Base-by-base conservation (phyloP, 2,113 vertebrate genomes). In the Penelope pileata region DNA sequence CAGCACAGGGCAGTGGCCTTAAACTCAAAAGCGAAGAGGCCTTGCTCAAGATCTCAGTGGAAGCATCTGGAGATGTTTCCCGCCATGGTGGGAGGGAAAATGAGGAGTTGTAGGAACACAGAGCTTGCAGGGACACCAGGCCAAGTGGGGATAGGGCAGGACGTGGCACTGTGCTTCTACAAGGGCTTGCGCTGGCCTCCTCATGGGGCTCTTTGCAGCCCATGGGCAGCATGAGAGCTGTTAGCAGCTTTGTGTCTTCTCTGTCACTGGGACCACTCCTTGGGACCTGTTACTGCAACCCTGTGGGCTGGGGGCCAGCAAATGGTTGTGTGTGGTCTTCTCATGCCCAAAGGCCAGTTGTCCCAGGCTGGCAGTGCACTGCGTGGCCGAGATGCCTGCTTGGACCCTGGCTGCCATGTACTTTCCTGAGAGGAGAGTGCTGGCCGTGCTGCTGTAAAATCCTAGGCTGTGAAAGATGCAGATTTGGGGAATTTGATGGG, bases 11-110 rank as follows among this genome's bases (percentile, higher is more conserved):
- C 22, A 8, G 6, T 2, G 34, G 8, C 9, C 32, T 36, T 80
- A 62, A 38, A 9, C 36, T 73, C 34, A 6, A 22, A 50, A 69
- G 17, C 3, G 2, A 29, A 53, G 27, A 11, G 15, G 40, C 9
- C 1, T 5, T 3, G 32, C 1, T 6, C 18, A 42, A 51, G 45
- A 5, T 5, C 0, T 27, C 8, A 1, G 53, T 7, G 40, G 47
- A 27, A 38, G 42, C 6, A 7, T 16, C 8, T 5, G 6, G 29
- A 56, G 0, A 9, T 12, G 22, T n/a, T 74, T 80, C 11, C 27
- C 0, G 0, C 19, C 42, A 32, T 0, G 1, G 26, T 22, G 30
- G 32, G 67, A 83, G 34, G 38, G 27, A 26, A 83, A 24, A 59
- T 21, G 14, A 45, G 45, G 11, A 36, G 8, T 45, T 63, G 51